Conservation (phyloP, 2,113 vertebrate genomes). For the Cyanoliseus patagonus region DNA sequence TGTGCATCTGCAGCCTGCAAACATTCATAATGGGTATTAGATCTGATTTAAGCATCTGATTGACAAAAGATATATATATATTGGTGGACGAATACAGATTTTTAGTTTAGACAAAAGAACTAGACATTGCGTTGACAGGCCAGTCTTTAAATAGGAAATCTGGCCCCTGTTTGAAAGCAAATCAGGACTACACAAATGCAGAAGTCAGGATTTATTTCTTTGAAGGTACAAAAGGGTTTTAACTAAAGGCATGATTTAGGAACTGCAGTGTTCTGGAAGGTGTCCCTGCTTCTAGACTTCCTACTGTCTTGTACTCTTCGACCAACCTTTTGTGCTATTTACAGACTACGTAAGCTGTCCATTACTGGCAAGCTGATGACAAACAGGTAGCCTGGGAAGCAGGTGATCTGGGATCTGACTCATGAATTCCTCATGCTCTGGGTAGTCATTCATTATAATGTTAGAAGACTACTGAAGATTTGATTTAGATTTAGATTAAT, state of each 20-base stretch:
- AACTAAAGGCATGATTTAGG: neutral
- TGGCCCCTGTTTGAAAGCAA: neutral
- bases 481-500: neutral
- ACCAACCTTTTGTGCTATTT: neutral
- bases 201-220: neutral
- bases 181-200: neutral
- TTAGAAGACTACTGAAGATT: neutral
- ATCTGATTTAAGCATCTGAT: neutral
- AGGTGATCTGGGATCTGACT: neutral
- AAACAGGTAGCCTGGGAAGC: neutral
- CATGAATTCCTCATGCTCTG: neutral
- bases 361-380: neutral
- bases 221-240: neutral
- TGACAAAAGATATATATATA: neutral
- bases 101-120: neutral
- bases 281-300: neutral
- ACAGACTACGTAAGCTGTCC: neutral
- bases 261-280: neutral
- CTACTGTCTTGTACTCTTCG: neutral
- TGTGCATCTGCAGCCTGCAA: neutral
- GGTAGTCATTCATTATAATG: neutral
- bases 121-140: neutral
- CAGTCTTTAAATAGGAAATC: neutral
- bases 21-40: neutral
- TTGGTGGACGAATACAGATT: neutral